Base-by-base conservation (phyloP, 2,113 vertebrate species). In the Oplegnathus fasciatus region DNA sequence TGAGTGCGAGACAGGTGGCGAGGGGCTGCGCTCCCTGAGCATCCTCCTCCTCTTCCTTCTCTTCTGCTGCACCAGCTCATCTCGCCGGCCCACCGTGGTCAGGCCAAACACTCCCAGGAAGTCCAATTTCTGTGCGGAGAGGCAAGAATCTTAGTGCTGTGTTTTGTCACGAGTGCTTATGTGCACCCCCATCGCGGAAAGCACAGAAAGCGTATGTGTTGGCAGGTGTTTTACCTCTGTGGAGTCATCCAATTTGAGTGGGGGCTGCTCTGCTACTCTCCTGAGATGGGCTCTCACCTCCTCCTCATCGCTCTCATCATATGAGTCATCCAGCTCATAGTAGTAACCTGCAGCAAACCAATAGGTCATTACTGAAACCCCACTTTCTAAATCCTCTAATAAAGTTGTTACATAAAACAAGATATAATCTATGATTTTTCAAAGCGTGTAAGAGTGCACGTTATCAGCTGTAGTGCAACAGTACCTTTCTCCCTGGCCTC, bases 261-360 rank as follows among this genome's bases (percentile, higher is more conserved):
- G 97, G 0, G 97, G 97, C 93, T 99, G 98, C 90, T 99, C 97
- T 0, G 97, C 95, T 52, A 99, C 98, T 9, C 97, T 97, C 60
- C 97, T 96, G 75, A 99, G 97, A 94, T 99, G 98, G 42, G 97
- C 97, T 86, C 97, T 95, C 85, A 99, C 98, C 90, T 99, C 98
- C 89, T 99, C 98, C 88, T 99, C 98, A 0, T 99, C 98, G 0
- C 98, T 99, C 93, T 99, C 98, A 0, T 99, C 98, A 0, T 98
- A 99, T 7, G 98, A 99, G 94, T 99, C 98, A 0, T 99, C 98
- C 89, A 99, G 96, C 93, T 99, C 98, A 0, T 99, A 99, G 93
- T 97, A 99, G 92, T 99, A 99, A 81, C 98, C 98, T 99, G 91
- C 11, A 88, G 30, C 64, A 83, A 55, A 75, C 28, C 65, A 54